phyloP scores from a whole-genome alignment of 2,888 invertebrate genomes.

The Embidobia sp. region DNA sequence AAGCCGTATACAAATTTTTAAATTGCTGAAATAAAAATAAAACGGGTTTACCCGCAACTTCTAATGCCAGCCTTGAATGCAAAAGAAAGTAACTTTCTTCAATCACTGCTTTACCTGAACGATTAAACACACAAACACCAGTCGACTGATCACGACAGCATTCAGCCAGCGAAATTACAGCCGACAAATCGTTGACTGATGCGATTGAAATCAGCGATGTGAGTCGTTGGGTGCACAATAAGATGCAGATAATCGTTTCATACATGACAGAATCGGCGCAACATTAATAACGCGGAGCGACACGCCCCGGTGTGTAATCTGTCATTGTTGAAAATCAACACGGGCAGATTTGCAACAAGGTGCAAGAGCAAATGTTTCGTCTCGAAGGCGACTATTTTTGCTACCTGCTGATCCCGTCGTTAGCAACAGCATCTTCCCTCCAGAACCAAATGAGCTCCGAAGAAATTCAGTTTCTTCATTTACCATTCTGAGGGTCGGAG shows the following conservation, averaged over 20 bases:
- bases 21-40: too few relatives aligned
- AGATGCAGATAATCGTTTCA: slow-evolving; percentile 46
- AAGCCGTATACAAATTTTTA: too few relatives aligned
- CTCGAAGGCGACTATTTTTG: slow-evolving; percentile 45
- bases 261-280: slow-evolving; percentile 42
- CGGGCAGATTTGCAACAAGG: slow-evolving; percentile 32
- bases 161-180: neutral
- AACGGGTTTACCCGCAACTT: too few relatives aligned
- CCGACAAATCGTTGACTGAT: slow-evolving; percentile 27
- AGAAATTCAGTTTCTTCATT: too few relatives aligned
- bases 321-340: slow-evolving; percentile 45
- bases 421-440: neutral
- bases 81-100: too few relatives aligned
- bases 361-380: slow-evolving; percentile 46
- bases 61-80: too few relatives aligned
- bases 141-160: neutral
- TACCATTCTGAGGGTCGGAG: too few relatives aligned
- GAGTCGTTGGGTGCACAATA: slow-evolving; percentile 36
- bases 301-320: slow-evolving; percentile 33
- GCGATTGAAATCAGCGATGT: slow-evolving; percentile 24
- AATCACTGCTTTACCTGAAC: too few relatives aligned
- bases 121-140: too few relatives aligned
- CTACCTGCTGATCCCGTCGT: slow-evolving; percentile 2
- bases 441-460: too few relatives aligned
- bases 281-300: slow-evolving; percentile 36